These are phyloP conservation scores for Motacilla alba DNA, from an alignment of 2,113 vertebrate genomes.

Conservation along the genomic window DNA sequence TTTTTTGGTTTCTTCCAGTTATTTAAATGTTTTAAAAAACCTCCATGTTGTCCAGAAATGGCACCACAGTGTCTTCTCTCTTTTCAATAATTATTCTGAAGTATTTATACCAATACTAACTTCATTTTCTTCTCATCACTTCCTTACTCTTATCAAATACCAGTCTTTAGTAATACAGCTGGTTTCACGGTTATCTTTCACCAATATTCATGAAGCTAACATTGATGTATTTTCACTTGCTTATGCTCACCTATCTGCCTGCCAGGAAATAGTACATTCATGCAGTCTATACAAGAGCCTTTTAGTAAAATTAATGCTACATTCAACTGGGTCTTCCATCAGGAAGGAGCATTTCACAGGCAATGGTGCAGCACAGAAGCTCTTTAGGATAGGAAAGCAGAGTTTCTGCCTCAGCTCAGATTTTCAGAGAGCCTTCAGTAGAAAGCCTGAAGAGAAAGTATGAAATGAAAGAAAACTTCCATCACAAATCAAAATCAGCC, in stretches of 20 bases:
- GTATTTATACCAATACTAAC: not conserved
- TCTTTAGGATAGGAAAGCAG: not conserved
- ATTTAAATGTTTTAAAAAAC: not conserved
- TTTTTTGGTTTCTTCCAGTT: not conserved
- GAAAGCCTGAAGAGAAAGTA: not conserved
- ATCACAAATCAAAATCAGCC: not conserved
- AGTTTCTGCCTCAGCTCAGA: not conserved
- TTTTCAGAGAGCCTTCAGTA: not conserved
- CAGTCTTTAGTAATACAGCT: not conserved
- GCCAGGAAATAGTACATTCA: not conserved
- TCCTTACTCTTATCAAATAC: not conserved
- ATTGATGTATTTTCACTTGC: not conserved
- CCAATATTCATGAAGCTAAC: not conserved
- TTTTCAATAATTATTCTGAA: not conserved
- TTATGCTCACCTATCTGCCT: not conserved
- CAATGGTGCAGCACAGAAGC: not conserved
- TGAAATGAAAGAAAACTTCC: not conserved
- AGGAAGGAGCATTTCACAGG: not conserved
- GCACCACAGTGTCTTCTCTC: not conserved
- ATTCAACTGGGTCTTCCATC: not conserved
- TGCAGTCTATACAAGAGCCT: not conserved
- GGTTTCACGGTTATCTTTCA: not conserved
- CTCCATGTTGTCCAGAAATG: not conserved
- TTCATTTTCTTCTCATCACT: not conserved
- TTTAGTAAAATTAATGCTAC: not conserved